Conservation (phyloP, 2,113 vertebrate species). For the Danio rerio region GRCz12tu NC_133182.1:22252501-22253000, state of each 20-base stretch:
- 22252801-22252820: slow-evolving; percentile 22
- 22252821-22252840: slow-evolving; percentile 1
- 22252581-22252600: not conserved
- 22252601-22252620: not conserved
- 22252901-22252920: not conserved
- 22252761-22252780: slow-evolving; percentile 60
- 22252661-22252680: slow-evolving; percentile 45
- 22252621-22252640: not conserved
- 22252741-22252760: slow-evolving; percentile 65
- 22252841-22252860: slow-evolving; percentile 12
- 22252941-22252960: not conserved
- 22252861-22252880: slow-evolving; percentile 7
- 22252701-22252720: slow-evolving; percentile 66
- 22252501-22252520: slow-evolving; percentile 30
- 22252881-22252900: slow-evolving; percentile 13
- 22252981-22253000: not conserved
- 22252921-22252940: not conserved
- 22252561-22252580: slow-evolving; percentile 22
- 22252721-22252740: slow-evolving; percentile 62
- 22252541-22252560: slow-evolving; percentile 15
- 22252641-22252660: not conserved
- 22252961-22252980: not conserved
- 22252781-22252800: slow-evolving; percentile 52
- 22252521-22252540: slow-evolving; percentile 33
- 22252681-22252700: slow-evolving; percentile 68